Evolutionary conservation across 2,888 invertebrate genomes (phyloP).

Genomic region (Agrilus mali): DNA sequence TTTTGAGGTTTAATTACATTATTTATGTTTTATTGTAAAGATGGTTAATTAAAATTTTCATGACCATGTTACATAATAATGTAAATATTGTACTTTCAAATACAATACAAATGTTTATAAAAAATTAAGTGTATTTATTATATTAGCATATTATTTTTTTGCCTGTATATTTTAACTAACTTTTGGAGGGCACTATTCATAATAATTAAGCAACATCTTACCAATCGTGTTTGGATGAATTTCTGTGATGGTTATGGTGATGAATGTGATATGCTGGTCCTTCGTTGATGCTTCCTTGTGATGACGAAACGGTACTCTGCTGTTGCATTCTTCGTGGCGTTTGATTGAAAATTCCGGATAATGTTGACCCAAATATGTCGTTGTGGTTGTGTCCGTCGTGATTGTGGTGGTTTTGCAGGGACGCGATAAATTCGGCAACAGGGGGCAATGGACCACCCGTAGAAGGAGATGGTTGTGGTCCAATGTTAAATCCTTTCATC

Average conservation of each 20-base stretch:
- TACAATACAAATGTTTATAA: too few species aligned
- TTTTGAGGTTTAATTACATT: too few species aligned
- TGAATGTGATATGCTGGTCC: constrained; percentile 19
- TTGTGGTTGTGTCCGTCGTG: constrained; percentile 36
- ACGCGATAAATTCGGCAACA: constrained; percentile 67
- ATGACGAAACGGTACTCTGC: constrained; percentile 32
- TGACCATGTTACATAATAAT: too few species aligned
- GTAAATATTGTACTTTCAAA: too few species aligned
- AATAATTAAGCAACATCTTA: constrained; percentile 4
- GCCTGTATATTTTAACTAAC: too few species aligned
- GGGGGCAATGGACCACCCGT: constrained; percentile 51
- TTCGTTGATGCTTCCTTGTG: constrained; percentile 34
- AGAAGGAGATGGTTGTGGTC: constrained; percentile 51
- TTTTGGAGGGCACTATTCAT: too few species aligned
- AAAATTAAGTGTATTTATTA: too few species aligned
- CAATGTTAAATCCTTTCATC: constrained; percentile 91
- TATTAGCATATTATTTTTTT: too few species aligned
- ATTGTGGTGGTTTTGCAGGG: constrained; percentile 50
- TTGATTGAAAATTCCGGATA: constrained; percentile 52
- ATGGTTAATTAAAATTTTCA: too few species aligned
- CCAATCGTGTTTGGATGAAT: constrained; percentile 16
- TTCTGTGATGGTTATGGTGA: constrained; percentile 19
- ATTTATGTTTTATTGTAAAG: too few species aligned
- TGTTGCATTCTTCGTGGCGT: constrained; percentile 38
- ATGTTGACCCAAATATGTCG: constrained; percentile 53